Evolutionary conservation across 2,888 invertebrate species (phyloP).

Genomic region (Sinopyrophorus schimmeli): DNA sequence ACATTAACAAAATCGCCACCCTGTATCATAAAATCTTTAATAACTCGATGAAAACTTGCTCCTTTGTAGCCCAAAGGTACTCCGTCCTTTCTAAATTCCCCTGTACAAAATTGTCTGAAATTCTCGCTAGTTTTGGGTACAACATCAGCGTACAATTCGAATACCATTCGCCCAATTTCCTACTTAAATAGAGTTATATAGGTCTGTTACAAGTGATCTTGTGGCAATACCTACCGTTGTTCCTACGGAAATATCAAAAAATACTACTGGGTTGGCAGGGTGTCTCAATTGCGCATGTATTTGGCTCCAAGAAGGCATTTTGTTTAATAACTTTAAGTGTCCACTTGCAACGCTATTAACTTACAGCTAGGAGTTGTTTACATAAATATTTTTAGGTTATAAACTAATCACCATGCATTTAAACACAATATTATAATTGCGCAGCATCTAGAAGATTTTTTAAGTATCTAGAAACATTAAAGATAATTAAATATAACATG

Average conservation of each 20-base stretch:
- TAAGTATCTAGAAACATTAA: no score
- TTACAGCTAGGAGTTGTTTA: not conserved
- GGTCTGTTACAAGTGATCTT: not conserved
- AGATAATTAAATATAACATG: no score
- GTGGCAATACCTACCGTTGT: conserved; percentile 70
- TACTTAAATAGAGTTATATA: conserved; percentile 29
- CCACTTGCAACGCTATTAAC: not conserved
- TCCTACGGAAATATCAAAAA: conserved; percentile 96
- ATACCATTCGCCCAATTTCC: conserved; percentile 98
- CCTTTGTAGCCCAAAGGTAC: conserved; percentile 97
- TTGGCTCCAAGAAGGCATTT: conserved; percentile 94
- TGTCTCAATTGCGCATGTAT: conserved; percentile 87
- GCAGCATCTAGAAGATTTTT: no score
- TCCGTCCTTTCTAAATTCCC: conserved; percentile 94
- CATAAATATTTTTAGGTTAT: not conserved
- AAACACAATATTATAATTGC: no score
- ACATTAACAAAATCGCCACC: conserved; percentile 99
- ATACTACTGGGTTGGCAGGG: conserved; percentile 97
- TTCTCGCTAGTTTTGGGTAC: conserved; percentile 97
- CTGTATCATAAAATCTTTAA: conserved; percentile 99
- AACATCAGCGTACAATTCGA: conserved; percentile 96
- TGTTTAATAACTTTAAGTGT: not conserved
- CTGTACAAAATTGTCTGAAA: conserved; percentile 98
- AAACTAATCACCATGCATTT: no score
- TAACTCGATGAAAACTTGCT: conserved; percentile 95